Base-by-base conservation (phyloP, 2,888 invertebrate species). In the Anthrax anthrax region DNA sequence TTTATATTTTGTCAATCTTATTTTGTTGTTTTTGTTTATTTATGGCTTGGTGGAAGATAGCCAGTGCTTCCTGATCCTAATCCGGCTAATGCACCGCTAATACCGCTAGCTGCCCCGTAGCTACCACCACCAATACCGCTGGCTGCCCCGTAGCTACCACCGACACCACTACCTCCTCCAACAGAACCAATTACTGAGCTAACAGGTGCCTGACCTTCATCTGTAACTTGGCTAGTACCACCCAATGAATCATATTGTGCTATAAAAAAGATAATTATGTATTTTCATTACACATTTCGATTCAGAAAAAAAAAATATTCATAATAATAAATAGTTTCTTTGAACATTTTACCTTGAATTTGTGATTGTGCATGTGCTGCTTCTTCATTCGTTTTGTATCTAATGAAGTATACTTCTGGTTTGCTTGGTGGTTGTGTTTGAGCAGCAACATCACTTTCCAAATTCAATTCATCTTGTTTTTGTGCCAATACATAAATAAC, bases 401-500 rank as follows among this genome's bases (percentile, higher is more conserved):
- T 66, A 46, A 66, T 61, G 52, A 66, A 66, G 64, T 61, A 64
- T 19, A 66, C 61, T 48, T 66, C 66, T 0, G 66, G 66, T 53
- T 66, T 66, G 55, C 60, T 60, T 52, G 65, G 64, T 52, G 60
- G 56, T 42, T 64, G 65, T 18, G 63, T 60, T 32, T 62, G 64
- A n/a, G 62, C 61, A 38, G 61, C 62, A 48, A 65, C 60, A 17
- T 60, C 58, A 46, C 63, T 59, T 43, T 62, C 59, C 9, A 32
- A 12, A 50, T 63, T 57, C 54, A 64, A 48, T 29, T 59, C 56
- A 3, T 57, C 52, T 36, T 63, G 60, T 55, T 66, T 66, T 52
- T 66, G 62, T 53, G 57, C 59, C 48, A 66, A 58, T 43, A 66
- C 65, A 54, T 64, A 66, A 48, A 66, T 65, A 51, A 64, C 62